Conservation (phyloP, 2,113 vertebrate genomes). For the Plecotus auritus region DNA sequence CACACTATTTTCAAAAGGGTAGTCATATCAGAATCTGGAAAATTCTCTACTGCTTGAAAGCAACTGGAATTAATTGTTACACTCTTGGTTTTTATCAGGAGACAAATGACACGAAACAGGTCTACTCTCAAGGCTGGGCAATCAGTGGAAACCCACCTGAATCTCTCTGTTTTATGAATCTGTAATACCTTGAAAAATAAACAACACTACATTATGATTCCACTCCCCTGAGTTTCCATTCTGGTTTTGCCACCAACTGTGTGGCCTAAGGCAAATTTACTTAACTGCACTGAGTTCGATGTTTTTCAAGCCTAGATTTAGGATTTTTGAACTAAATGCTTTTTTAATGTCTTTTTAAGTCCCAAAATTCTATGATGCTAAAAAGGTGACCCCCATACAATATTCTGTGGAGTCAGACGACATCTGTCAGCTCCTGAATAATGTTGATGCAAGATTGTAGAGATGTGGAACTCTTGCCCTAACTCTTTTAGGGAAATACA, state of each 20-base stretch:
- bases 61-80: neutral
- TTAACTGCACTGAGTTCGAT: neutral
- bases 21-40: neutral
- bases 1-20: neutral
- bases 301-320: constrained; percentile 37
- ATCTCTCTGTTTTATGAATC: neutral
- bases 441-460: neutral
- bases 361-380: constrained; percentile 5
- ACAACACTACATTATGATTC: neutral
- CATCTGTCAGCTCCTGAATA: neutral
- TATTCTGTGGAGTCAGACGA: neutral
- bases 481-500: neutral
- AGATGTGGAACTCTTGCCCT: neutral
- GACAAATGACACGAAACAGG: neutral
- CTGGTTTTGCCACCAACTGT: neutral
- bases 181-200: constrained; percentile 14
- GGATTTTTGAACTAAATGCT: neutral
- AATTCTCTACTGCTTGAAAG: neutral
- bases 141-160: neutral
- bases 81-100: neutral
- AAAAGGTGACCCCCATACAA: neutral
- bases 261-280: neutral
- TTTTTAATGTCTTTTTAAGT: constrained; percentile 26
- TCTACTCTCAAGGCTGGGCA: neutral
- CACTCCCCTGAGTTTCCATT: neutral